Conservation (phyloP, 1,140 invertebrate genomes). For the Zaprionus camerounensis region DNA sequence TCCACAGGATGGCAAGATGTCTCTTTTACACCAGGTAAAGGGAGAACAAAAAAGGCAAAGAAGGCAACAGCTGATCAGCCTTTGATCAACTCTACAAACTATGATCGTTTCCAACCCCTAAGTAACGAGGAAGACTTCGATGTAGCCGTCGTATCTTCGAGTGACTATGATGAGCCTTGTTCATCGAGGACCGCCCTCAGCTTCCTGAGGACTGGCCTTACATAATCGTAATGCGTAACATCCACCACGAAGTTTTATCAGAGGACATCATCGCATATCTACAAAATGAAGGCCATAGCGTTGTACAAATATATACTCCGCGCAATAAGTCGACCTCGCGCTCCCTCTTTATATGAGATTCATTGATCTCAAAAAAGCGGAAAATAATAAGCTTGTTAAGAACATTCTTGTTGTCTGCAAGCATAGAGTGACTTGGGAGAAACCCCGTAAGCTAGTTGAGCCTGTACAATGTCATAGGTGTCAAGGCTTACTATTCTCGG, state of each 20-base stretch:
- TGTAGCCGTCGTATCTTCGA: background rate
- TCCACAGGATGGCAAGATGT: background rate
- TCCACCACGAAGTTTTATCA: background rate
- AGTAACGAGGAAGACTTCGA: background rate
- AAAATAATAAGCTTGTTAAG: background rate
- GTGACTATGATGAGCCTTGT: background rate
- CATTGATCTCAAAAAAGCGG: background rate
- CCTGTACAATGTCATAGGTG: background rate
- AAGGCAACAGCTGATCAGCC: background rate
- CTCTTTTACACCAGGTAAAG: background rate
- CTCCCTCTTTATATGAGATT: constrained; percentile 11
- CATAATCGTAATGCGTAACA: background rate
- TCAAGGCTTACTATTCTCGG: background rate
- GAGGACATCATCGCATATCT: too few relatives aligned
- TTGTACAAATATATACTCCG: background rate
- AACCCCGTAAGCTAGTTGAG: too few relatives aligned
- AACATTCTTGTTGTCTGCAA: background rate
- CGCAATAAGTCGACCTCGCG: background rate
- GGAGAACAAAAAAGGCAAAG: background rate
- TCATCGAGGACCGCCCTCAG: background rate
- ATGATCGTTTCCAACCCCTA: background rate
- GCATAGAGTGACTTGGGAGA: background rate
- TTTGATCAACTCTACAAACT: background rate
- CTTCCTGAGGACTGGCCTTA: background rate
- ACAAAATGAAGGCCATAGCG: too few relatives aligned